Evolutionary conservation across 1,140 invertebrate species (phyloP).

Genomic region (Formica exsecta): DNA sequence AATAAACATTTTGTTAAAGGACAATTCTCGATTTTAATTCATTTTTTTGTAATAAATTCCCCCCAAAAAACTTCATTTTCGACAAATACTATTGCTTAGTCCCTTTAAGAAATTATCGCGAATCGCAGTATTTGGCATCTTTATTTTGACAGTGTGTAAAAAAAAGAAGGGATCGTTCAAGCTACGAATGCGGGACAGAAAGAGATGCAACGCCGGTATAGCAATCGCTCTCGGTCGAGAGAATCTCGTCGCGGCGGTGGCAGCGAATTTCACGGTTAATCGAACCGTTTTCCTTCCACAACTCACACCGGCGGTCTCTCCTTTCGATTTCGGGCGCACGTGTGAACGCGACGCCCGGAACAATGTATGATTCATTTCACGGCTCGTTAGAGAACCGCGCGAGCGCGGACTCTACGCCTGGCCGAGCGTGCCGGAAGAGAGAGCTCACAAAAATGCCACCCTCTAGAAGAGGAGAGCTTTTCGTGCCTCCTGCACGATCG

Average conservation of each 20-base stretch:
- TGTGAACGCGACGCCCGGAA: conserved; percentile 81
- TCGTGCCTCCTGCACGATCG: conserved; percentile 20
- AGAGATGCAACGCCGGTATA: conserved; percentile 8
- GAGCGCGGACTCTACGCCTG: conserved; percentile 39
- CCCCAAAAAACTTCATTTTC: too few relatives aligned
- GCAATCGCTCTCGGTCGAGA: conserved; percentile 46
- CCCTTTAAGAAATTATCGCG: background rate
- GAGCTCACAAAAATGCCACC: conserved; percentile 41
- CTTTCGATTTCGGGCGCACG: conserved; percentile 78
- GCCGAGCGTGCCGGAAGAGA: conserved; percentile 33
- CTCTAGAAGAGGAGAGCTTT: background rate
- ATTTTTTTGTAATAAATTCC: too few relatives aligned
- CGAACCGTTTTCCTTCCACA: conserved; percentile 58
- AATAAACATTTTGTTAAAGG: too few relatives aligned
- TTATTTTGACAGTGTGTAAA: background rate
- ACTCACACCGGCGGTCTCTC: conserved; percentile 35
- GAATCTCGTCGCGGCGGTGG: conserved; percentile 85
- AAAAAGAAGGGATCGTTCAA: background rate
- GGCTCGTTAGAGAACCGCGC: conserved; percentile 73
- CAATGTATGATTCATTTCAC: conserved; percentile 73
- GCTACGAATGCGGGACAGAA: background rate
- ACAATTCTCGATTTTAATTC: too few relatives aligned
- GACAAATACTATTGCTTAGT: too few relatives aligned
- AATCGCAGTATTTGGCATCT: background rate
- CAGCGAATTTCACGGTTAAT: conserved; percentile 74